Conservation (phyloP, 2,797 vertebrate species). For the Leucoraja ocellata region DNA sequence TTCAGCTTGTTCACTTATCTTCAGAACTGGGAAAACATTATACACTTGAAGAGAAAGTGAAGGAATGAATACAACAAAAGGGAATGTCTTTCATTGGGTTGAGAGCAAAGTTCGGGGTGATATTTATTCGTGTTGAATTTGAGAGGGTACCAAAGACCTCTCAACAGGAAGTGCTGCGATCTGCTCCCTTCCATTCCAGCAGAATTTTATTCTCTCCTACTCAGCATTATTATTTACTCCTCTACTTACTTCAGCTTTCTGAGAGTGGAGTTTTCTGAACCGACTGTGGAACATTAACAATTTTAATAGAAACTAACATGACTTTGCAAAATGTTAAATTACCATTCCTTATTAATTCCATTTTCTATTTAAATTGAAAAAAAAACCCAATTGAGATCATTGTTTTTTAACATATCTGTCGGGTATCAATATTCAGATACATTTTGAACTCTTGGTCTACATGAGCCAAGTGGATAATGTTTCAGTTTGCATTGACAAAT, state of each 20-base stretch:
- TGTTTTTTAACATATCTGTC: neutral
- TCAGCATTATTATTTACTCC: too few species aligned
- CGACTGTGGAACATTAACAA: neutral
- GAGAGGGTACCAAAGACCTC: too few species aligned
- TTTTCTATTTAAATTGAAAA: neutral
- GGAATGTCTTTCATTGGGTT: too few species aligned
- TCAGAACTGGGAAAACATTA: too few species aligned
- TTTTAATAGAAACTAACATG: neutral
- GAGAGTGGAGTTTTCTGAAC: neutral
- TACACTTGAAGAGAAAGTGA: too few species aligned
- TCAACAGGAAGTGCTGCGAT: too few species aligned
- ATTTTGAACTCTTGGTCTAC: neutral
- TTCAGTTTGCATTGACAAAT: conserved; percentile 13
- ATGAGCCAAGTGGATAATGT: neutral
- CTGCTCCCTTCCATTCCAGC: too few species aligned
- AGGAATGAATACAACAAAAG: too few species aligned
- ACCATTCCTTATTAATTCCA: neutral
- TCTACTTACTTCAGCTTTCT: neutral
- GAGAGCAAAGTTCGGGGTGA: too few species aligned
- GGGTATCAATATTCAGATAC: neutral
- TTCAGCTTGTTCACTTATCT: too few species aligned
- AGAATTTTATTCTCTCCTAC: too few species aligned
- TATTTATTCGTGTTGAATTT: too few species aligned
- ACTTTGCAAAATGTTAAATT: neutral
- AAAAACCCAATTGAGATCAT: neutral